phyloP scores from a whole-genome alignment of 1,140 invertebrate species.

The Ostrea denselamellosa region DNA sequence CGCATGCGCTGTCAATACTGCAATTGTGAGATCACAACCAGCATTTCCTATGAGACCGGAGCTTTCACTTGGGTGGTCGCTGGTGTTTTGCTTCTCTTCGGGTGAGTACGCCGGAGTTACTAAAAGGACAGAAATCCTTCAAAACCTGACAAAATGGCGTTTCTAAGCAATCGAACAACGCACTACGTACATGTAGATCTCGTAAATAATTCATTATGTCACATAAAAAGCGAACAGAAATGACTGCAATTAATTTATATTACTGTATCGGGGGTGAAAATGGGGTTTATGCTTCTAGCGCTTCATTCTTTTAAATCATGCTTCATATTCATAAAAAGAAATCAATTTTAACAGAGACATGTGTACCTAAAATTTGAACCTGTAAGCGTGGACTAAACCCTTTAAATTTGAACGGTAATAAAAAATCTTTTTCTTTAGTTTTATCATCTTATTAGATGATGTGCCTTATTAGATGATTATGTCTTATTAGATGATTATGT shows the following conservation, averaged over 20 bases:
- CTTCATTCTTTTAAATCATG: too few species aligned
- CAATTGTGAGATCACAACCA: slow-evolving; percentile 39
- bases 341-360: too few species aligned
- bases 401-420: too few species aligned
- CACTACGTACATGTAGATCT: background rate
- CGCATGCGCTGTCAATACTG: slow-evolving; percentile 49
- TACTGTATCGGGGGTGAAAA: too few species aligned
- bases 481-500: background rate
- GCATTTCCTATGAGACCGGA: slow-evolving; percentile 45
- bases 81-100: slow-evolving; percentile 45
- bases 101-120: slow-evolving; percentile 49
- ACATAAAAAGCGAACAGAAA: background rate
- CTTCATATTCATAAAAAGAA: too few species aligned
- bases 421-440: too few species aligned
- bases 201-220: background rate
- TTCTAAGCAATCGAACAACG: background rate
- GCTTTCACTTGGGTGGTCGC: slow-evolving; percentile 48
- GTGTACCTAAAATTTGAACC: too few species aligned
- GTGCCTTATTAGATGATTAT: too few species aligned
- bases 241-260: too few species aligned
- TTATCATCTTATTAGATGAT: too few species aligned
- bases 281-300: too few species aligned
- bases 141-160: background rate
- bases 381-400: too few species aligned
- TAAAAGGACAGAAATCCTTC: background rate